Percentiles rank a stretch among this genome's conserved stretches.
Evolutionary conservation across 2,888 invertebrate species (phyloP).

Genomic region (Agriopis aurantiaria): DNA sequence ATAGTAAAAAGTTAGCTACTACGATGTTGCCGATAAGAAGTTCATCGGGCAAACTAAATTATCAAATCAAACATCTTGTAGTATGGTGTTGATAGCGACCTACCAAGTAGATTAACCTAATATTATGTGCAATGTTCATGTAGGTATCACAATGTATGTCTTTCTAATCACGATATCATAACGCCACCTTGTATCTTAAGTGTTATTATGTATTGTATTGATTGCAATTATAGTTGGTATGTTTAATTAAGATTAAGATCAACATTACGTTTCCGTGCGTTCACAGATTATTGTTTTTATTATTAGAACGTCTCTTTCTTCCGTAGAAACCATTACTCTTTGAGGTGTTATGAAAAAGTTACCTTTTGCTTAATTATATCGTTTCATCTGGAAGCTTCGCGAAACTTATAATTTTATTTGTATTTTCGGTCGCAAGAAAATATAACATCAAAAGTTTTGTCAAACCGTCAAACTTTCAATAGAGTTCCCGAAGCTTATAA

Average conservation of each 20-base stretch:
- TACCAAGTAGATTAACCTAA: neutral
- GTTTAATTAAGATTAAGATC: conserved; percentile 4
- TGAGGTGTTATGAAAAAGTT: conserved; percentile 14
- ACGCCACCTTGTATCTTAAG: neutral
- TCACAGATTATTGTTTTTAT: conserved; percentile 5
- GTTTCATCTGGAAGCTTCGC: conserved; percentile 35
- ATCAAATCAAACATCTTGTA: no score
- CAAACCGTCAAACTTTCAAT: conserved; percentile 56
- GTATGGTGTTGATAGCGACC: neutral
- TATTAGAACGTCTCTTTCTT: neutral
- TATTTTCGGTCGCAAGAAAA: conserved; percentile 50
- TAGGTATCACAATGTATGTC: neutral
- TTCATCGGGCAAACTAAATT: no score
- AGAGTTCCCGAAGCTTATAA: conserved; percentile 57
- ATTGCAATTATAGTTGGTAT: neutral
- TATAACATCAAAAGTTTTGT: conserved; percentile 56
- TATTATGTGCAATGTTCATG: neutral
- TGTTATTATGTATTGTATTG: neutral
- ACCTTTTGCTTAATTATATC: conserved; percentile 34
- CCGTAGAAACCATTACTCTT: conserved; percentile 8
- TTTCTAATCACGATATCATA: conserved; percentile 3
- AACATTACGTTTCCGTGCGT: neutral
- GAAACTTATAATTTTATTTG: conserved; percentile 45
- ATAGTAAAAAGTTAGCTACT: no score
- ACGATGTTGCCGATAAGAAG: no score